Percentiles rank a stretch among this genome's conserved stretches.
Conservation (phyloP, 1,140 invertebrate genomes). For the Pseudomyrmex concolor region DNA sequence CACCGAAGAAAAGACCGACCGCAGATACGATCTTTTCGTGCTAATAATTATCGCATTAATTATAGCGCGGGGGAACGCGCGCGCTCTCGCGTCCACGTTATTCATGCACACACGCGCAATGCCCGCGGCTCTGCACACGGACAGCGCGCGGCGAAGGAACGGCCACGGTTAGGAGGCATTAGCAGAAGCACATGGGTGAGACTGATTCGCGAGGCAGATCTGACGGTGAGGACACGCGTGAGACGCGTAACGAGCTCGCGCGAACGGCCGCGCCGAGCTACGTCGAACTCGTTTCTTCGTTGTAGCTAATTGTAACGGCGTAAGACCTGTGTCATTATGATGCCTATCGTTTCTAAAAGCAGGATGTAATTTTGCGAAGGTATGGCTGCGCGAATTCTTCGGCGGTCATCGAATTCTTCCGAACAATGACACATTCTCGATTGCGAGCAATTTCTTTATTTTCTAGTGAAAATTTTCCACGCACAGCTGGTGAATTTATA, state of each 20-base stretch:
- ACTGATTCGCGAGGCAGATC: conserved; percentile 73
- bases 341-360: conserved; percentile 55
- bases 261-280: conserved; percentile 34
- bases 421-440: neutral
- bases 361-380: conserved; percentile 57
- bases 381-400: conserved; percentile 46
- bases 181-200: conserved; percentile 66
- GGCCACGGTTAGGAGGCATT: conserved; percentile 60
- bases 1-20: conserved; percentile 73
- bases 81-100: conserved; percentile 65
- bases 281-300: conserved; percentile 51
- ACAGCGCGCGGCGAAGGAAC: conserved; percentile 56
- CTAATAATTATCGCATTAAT: conserved; percentile 78
- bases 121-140: conserved; percentile 13
- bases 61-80: conserved; percentile 59
- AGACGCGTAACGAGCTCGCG: conserved; percentile 65
- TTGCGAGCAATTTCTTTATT: neutral
- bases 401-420: conserved; percentile 54
- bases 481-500: neutral
- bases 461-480: neutral
- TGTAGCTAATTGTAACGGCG: conserved; percentile 50
- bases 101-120: conserved; percentile 59
- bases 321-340: conserved; percentile 54
- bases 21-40: conserved; percentile 75
- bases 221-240: conserved; percentile 66